Evolutionary conservation across 2,888 invertebrate genomes (phyloP).

Genomic region (Drosophila acutilabella): DNA sequence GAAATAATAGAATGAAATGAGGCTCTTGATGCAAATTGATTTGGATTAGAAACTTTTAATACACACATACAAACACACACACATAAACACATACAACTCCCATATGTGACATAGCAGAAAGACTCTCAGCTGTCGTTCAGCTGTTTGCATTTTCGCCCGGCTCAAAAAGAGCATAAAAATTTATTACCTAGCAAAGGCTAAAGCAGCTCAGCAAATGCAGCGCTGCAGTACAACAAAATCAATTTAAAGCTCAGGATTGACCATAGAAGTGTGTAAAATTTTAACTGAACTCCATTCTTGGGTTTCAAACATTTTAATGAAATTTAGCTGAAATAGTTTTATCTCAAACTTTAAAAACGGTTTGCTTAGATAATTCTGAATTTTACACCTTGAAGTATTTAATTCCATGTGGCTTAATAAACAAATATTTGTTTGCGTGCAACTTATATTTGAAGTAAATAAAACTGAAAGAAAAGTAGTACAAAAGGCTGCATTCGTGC

Average conservation of each 20-base stretch:
- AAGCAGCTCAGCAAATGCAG: conserved; percentile 24
- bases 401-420: too few species aligned
- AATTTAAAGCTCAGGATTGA: conserved; percentile 36
- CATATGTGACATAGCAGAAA: conserved; percentile 41
- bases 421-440: too few species aligned
- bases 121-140: conserved; percentile 43
- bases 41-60: conserved; percentile 82
- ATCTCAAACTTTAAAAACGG: not conserved
- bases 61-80: conserved; percentile 33
- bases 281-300: conserved; percentile 12
- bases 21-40: conserved; percentile 84
- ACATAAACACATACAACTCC: conserved; percentile 22
- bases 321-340: not conserved
- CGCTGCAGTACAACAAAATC: conserved; percentile 44
- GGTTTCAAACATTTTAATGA: too few species aligned
- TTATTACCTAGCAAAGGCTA: conserved; percentile 37
- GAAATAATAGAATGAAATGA: conserved; percentile 84
- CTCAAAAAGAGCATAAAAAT: conserved; percentile 69
- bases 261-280: conserved; percentile 24
- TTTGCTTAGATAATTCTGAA: too few species aligned
- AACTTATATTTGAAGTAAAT: too few species aligned
- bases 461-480: too few species aligned
- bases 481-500: too few species aligned
- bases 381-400: too few species aligned
- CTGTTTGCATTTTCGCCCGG: conserved; percentile 38